phyloP scores from a whole-genome alignment of 2,888 invertebrate genomes.

The Phortica okadai region DNA sequence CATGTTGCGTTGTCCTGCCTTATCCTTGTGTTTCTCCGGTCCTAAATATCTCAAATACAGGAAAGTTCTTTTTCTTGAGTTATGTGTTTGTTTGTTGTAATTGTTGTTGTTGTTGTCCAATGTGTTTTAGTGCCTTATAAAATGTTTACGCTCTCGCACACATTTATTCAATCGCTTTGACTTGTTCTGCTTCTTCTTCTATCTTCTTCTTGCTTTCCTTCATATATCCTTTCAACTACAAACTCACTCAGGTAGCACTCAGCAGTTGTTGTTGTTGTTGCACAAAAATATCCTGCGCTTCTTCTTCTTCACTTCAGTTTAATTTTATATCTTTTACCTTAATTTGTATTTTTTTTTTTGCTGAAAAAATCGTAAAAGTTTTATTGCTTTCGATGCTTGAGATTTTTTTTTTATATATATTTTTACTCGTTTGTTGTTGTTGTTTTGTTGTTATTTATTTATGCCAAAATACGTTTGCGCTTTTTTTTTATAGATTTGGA shows the following conservation, averaged over 20 bases:
- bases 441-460: not conserved
- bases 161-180: not conserved
- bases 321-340: slow-evolving; percentile 21
- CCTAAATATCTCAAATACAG: no score
- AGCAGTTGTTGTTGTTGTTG: not conserved
- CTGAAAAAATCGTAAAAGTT: no score
- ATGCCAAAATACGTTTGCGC: not conserved
- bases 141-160: slow-evolving; percentile 8
- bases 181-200: not conserved
- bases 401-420: not conserved
- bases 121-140: slow-evolving; percentile 14
- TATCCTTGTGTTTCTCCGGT: no score
- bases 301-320: not conserved
- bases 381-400: slow-evolving; percentile 30
- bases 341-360: slow-evolving; percentile 22
- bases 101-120: not conserved
- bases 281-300: not conserved
- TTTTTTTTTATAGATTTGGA: not conserved
- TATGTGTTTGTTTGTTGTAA: not conserved
- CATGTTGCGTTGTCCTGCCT: not conserved
- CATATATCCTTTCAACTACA: not conserved
- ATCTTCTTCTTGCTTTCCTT: not conserved
- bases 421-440: slow-evolving; percentile 25
- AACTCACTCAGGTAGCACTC: not conserved
- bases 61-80: not conserved